Percentiles rank a stretch among this genome's conserved stretches.
Evolutionary conservation across 1,140 invertebrate genomes (phyloP).

Genomic region (Drosophila sechellia): DNA sequence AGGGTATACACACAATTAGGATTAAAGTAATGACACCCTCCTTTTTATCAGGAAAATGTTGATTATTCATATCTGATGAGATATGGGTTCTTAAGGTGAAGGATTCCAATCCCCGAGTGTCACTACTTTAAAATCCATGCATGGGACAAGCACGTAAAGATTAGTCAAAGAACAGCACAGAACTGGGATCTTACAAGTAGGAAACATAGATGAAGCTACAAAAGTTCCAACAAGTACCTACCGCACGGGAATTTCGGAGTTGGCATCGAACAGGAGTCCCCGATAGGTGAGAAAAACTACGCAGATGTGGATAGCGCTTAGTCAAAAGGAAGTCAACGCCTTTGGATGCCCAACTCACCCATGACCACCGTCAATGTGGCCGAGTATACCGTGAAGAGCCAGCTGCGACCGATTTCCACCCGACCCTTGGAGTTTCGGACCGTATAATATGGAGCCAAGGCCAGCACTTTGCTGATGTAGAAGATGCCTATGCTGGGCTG

Average conservation of each 20-base stretch:
- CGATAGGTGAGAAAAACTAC: constrained; percentile 76
- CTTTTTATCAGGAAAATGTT: neutral
- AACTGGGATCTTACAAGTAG: neutral
- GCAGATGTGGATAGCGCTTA: neutral
- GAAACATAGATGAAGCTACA: neutral
- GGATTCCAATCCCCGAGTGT: neutral
- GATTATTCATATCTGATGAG: no score
- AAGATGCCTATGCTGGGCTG: constrained; percentile 78
- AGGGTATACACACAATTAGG: constrained; percentile 2
- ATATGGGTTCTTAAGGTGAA: neutral
- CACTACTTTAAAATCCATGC: neutral
- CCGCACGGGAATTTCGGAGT: constrained; percentile 76
- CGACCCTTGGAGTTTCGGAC: constrained; percentile 54
- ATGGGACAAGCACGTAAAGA: constrained; percentile 1
- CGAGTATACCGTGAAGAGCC: constrained; percentile 85
- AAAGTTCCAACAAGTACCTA: constrained; percentile 43
- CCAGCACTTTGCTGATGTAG: constrained; percentile 85
- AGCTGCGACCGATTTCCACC: constrained; percentile 84
- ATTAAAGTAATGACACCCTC: constrained; percentile 3
- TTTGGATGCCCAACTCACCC: constrained; percentile 45
- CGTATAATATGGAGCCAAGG: constrained; percentile 85
- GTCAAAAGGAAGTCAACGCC: no score
- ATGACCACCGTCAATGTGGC: constrained; percentile 71
- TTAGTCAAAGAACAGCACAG: neutral
- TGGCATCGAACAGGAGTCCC: constrained; percentile 78